Evolutionary conservation across 1,140 invertebrate species (phyloP), one percentile per base, ranked within the genome.

Genomic region (Lycorma delicatula): DNA sequence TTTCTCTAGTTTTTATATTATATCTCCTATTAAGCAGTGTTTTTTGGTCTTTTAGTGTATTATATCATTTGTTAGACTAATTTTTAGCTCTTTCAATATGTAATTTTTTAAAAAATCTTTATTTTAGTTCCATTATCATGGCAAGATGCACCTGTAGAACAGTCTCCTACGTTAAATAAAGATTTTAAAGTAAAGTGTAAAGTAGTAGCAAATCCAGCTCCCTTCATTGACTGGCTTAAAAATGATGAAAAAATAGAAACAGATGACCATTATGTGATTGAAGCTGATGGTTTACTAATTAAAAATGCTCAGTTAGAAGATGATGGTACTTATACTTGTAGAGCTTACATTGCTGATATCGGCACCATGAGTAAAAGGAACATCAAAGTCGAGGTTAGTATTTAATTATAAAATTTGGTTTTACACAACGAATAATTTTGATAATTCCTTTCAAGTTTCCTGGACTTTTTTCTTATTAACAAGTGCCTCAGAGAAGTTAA

Each of bases 241-340:
- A 85, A 92, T 69, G 84, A 81, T n/a, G 75, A 81, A 60, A 69
- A 75, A 31, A 64, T 72, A 31, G 70, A 71, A 57, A 80, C 78
- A 51, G 79, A 81, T 59, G 80, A 82, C 31, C 80, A 83, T 64
- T 91, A 89, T 62, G 78, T 89, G 9, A 79, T 87, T 51, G 82
- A 86, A 57, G 76, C 79, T 0, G 82, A 90, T 62, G 88, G 89
- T 1, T 72, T 95, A 11, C 71, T 83, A 20, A 89, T 94, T 54
- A 84, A 82, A 60, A 83, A 87, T 64, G 85, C 92, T 0, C 77
- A 80, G 46, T 84, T 88, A 68, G 78, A 80, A 16, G 90, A 94
- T 68, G 88, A 93, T 68, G 91, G 89, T 0, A 75, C 83, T 13
- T 95, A 93, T 70, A 87, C 81, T 2, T 93, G 91, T 67, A 78